These are phyloP conservation scores for Lagodon rhomboides DNA, from an alignment of 2,797 vertebrate species.

Conservation along the genomic window DNA sequence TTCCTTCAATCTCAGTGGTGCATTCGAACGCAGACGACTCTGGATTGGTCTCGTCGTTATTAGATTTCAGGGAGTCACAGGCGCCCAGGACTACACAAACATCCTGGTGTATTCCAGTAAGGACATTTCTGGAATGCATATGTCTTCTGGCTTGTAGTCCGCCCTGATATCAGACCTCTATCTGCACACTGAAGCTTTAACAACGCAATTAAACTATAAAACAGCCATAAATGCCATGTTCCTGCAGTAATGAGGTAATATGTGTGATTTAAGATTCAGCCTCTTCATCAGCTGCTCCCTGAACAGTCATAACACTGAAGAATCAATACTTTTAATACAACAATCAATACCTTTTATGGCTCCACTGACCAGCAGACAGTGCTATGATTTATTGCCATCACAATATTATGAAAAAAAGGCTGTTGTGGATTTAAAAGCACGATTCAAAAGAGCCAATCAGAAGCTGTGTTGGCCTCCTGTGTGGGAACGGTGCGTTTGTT, in stretches of 20 bases:
- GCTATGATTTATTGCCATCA: slow-evolving; percentile 23
- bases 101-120: slow-evolving; percentile 42
- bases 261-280: slow-evolving; percentile 21
- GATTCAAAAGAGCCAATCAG: slow-evolving; percentile 43
- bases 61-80: slow-evolving; percentile 58
- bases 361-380: background rate
- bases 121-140: slow-evolving; percentile 36
- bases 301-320: slow-evolving; percentile 15
- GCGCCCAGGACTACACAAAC: slow-evolving; percentile 37
- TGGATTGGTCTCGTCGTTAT: slow-evolving; percentile 62
- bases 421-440: slow-evolving; percentile 5
- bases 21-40: slow-evolving; percentile 57
- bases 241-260: background rate
- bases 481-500: slow-evolving; percentile 42
- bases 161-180: slow-evolving; percentile 26
- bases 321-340: slow-evolving; percentile 30
- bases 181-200: slow-evolving; percentile 23
- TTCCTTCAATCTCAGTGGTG: slow-evolving; percentile 46
- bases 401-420: background rate
- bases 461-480: background rate
- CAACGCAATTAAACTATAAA: slow-evolving; percentile 26
- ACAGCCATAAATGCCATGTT: slow-evolving; percentile 21
- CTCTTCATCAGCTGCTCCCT: slow-evolving; percentile 31
- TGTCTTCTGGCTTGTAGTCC: slow-evolving; percentile 24
- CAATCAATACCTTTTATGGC: slow-evolving; percentile 45